phyloP scores from a whole-genome alignment of 2,113 vertebrate genomes.

The Geothlypis trichas region DNA sequence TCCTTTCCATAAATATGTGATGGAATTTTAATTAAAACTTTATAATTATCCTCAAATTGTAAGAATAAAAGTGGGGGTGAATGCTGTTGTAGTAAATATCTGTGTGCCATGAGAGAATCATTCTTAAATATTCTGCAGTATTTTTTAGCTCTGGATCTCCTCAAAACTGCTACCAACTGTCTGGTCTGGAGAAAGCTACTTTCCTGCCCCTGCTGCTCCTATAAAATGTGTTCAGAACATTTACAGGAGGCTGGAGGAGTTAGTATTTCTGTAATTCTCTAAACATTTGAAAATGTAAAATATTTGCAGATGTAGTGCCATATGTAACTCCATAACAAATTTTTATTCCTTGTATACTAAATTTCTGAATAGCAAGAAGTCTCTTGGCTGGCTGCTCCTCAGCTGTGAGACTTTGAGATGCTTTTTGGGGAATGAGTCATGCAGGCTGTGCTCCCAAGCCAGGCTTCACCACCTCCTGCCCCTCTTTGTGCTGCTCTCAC shows the following conservation, averaged over 20 bases:
- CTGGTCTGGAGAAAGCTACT: slow-evolving; percentile 4
- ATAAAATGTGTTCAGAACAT: slow-evolving; percentile 32
- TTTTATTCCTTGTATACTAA: neutral
- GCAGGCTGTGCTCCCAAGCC: neutral
- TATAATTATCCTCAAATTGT: neutral
- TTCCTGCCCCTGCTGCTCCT: slow-evolving; percentile 4
- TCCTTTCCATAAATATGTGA: neutral
- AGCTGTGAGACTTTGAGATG: slow-evolving; percentile 1
- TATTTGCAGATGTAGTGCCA: slow-evolving; percentile 44
- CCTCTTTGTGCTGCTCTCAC: neutral
- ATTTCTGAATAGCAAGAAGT: neutral
- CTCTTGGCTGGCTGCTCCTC: slow-evolving; percentile 38
- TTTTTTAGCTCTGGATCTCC: slow-evolving; percentile 19
- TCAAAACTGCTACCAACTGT: slow-evolving; percentile 2
- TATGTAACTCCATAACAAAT: neutral
- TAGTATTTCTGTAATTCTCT: neutral
- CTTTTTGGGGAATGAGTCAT: neutral
- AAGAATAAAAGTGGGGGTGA: neutral
- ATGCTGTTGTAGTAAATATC: neutral
- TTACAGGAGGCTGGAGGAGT: slow-evolving; percentile 18
- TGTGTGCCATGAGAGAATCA: neutral
- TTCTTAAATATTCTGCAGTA: neutral
- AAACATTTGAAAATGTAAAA: slow-evolving; percentile 34
- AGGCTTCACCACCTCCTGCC: neutral
- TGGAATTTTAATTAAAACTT: neutral